Percentiles rank a stretch among this genome's conserved stretches.
Evolutionary conservation across 2,113 vertebrate species (phyloP).

Genomic region (Xiphorhynchus elegans): DNA sequence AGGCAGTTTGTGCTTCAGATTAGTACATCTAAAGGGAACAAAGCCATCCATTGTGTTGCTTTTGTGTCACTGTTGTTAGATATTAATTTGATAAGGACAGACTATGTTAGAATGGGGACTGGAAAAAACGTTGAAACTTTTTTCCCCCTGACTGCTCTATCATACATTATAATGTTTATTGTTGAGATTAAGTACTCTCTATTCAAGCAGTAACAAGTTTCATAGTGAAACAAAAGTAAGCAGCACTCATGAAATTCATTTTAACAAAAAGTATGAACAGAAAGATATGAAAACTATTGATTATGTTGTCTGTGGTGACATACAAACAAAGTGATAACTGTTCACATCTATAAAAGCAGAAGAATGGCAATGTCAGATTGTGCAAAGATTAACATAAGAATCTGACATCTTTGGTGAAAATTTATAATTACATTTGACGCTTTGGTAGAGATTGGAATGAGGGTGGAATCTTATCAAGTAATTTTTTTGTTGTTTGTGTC

Average conservation of each 20-base stretch:
- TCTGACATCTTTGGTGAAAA: constrained; percentile 70
- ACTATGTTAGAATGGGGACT: constrained; percentile 36
- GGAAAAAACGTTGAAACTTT: not conserved
- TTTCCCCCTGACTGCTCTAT: constrained; percentile 24
- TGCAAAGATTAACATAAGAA: constrained; percentile 67
- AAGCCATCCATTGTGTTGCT: constrained; percentile 50
- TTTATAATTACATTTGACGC: constrained; percentile 71
- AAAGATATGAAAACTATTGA: constrained; percentile 72
- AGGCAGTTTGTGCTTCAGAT: constrained; percentile 23
- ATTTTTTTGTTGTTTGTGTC: constrained; percentile 25
- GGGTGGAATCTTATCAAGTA: constrained; percentile 40
- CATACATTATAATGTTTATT: constrained; percentile 61
- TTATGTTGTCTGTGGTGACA: constrained; percentile 73
- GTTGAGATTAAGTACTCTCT: constrained; percentile 62
- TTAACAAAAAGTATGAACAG: constrained; percentile 63
- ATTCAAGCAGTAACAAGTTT: constrained; percentile 67
- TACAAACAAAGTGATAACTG: constrained; percentile 73
- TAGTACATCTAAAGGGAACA: constrained; percentile 29
- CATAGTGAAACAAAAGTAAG: constrained; percentile 59
- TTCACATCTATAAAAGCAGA: constrained; percentile 41
- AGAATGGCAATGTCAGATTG: constrained; percentile 65
- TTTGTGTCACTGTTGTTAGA: constrained; percentile 27
- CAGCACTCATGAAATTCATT: constrained; percentile 43
- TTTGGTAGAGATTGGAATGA: constrained; percentile 52
- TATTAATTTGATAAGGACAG: constrained; percentile 61